These are phyloP conservation scores for Hydrotaea diabolus DNA, from an alignment of 2,888 invertebrate species.

Conservation along the genomic window DNA sequence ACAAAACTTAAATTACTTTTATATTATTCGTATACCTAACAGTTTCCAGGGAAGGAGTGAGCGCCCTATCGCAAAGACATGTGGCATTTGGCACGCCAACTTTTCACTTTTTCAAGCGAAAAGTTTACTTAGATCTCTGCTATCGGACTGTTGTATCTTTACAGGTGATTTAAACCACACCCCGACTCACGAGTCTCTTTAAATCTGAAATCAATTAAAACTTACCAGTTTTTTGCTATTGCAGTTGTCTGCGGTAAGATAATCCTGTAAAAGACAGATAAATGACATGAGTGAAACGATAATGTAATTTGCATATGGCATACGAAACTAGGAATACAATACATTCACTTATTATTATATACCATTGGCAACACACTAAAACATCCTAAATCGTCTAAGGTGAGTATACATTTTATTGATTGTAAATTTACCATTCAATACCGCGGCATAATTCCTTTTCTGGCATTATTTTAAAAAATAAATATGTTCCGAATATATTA, in stretches of 20 bases:
- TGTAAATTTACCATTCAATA: not conserved
- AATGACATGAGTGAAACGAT: not conserved
- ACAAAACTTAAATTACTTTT: too few relatives aligned
- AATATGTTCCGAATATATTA: too few relatives aligned
- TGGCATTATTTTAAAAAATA: too few relatives aligned
- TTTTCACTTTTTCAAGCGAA: not conserved
- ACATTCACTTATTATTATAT: too few relatives aligned
- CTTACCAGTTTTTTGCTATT: not conserved
- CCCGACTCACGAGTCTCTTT: not conserved
- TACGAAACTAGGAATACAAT: not conserved
- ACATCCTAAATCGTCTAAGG: too few relatives aligned
- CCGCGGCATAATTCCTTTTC: too few relatives aligned
- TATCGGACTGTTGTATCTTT: slow-evolving; percentile 8
- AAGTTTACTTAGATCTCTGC: not conserved
- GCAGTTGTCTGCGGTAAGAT: not conserved
- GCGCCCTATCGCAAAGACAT: not conserved
- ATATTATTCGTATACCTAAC: too few relatives aligned
- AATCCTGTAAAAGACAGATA: not conserved
- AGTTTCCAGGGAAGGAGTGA: too few relatives aligned
- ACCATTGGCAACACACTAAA: too few relatives aligned
- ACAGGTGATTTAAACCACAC: slow-evolving; percentile 5
- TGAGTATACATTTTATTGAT: too few relatives aligned
- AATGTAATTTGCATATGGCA: slow-evolving; percentile 8
- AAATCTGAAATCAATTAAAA: slow-evolving; percentile 12
- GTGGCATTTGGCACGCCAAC: slow-evolving; percentile 13